Evolutionary conservation across 2,797 vertebrate genomes (phyloP).

Genomic region (Parotocinclus haroldoi): DNA sequence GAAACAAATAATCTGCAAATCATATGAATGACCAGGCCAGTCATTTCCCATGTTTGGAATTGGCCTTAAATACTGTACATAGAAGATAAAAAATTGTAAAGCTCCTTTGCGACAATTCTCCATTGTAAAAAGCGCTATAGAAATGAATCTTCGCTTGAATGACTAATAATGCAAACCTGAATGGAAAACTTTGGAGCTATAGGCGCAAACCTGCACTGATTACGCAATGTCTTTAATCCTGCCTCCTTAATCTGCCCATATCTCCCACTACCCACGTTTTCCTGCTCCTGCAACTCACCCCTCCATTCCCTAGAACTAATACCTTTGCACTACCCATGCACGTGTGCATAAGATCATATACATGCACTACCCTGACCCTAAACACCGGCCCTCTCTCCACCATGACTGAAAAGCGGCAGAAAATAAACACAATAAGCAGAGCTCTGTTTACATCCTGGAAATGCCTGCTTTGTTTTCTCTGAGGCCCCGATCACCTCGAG

Average conservation of each 20-base stretch:
- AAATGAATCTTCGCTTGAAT: too few species aligned
- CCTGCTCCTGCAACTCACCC: constrained; percentile 6
- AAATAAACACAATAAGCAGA: constrained; percentile 41
- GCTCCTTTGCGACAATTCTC: too few species aligned
- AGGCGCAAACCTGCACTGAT: constrained; percentile 27
- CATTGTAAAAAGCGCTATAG: too few species aligned
- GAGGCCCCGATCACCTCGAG: constrained; percentile 18
- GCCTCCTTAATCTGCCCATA: constrained; percentile 33
- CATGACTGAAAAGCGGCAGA: constrained; percentile 25
- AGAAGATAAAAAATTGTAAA: too few species aligned
- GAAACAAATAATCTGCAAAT: too few species aligned
- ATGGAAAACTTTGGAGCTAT: too few species aligned
- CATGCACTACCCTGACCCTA: background rate
- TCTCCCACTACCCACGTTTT: constrained; percentile 27
- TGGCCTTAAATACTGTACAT: too few species aligned
- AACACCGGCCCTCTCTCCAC: constrained; percentile 1
- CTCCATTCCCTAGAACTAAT: constrained; percentile 6
- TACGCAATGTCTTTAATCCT: constrained; percentile 40
- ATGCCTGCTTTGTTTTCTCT: constrained; percentile 38
- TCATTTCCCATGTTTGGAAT: too few species aligned
- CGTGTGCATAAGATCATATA: background rate
- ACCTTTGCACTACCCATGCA: background rate
- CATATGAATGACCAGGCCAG: too few species aligned
- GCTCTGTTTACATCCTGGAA: constrained; percentile 44
- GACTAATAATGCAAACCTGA: background rate